Base-by-base conservation (phyloP, 1,140 invertebrate genomes). In the Drosophila repleta region DNA sequence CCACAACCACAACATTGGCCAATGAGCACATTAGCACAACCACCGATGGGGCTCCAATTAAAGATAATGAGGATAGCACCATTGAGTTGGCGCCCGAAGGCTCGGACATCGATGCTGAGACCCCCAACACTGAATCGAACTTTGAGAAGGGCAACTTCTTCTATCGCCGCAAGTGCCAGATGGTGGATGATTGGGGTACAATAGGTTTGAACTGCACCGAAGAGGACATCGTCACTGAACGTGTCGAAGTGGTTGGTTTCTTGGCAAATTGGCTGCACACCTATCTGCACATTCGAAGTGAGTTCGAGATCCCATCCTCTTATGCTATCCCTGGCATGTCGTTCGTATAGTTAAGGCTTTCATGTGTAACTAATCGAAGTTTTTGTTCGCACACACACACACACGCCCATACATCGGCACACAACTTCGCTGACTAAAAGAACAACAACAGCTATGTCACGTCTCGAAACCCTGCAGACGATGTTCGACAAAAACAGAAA, bases 241-340 rank as follows among this genome's bases (percentile, higher is more conserved):
- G 70, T 64, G 79, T 87, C 52, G 61, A 83, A 63, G 82, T 87
- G 46, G 62, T 90, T 80, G 85, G 85, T 52, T 90, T 90, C 68
- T 69, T 90, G 49, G 64, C 70, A 62, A 84, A 90, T 77, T 90
- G 85, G 85, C 67, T 87, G 39, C 45, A 74, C 68, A 72, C 74
- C 65, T 87, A 80, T 67, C 60, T 78, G 32, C 69, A 87, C 45
- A 83, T 90, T 21, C 70, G 67, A 80, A 82, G 85, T 90, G 81
- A 90, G 85, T 84, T 78, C 35, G 32, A 46, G 49, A 37, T 49
- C 39, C 11, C 48, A 15, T 24, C 21, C 10, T 35, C 57, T 8
- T 37, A 10, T 35, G 48, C n/a, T 24, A 43, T 45, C 18, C 20
- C 18, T 65, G 41, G 73, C 68, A 69, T 67, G 62, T 37, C 35